Percentiles rank a stretch among this genome's conserved stretches.
Evolutionary conservation across 2,113 vertebrate species (phyloP).

Genomic region (Vulpes vulpes): DNA sequence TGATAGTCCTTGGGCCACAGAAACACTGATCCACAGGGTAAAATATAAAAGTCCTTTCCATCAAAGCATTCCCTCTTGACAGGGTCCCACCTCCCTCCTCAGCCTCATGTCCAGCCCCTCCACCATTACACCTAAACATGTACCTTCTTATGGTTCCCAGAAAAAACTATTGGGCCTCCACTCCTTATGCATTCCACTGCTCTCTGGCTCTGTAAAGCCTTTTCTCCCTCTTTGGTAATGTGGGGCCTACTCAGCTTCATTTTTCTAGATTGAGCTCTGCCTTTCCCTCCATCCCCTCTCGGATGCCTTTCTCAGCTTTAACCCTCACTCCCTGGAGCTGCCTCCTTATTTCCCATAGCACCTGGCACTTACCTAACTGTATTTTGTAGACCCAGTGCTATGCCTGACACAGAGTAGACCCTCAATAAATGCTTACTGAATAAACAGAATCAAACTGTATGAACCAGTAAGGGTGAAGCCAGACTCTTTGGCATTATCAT

Average conservation of each 20-base stretch:
- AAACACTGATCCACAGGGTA: not conserved
- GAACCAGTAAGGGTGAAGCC: not conserved
- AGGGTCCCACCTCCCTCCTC: not conserved
- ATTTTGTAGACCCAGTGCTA: not conserved
- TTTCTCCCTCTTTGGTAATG: not conserved
- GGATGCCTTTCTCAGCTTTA: not conserved
- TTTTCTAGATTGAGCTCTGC: not conserved
- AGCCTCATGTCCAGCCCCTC: not conserved
- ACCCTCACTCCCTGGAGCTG: not conserved
- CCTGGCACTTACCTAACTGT: not conserved
- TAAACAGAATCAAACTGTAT: conserved; percentile 3
- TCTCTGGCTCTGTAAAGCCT: not conserved
- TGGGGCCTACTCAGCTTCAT: not conserved
- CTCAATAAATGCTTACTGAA: conserved; percentile 13
- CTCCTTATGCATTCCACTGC: not conserved
- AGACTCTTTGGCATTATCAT: conserved; percentile 3
- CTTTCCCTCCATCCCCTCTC: not conserved
- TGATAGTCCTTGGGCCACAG: not conserved
- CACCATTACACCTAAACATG: not conserved
- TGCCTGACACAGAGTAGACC: not conserved
- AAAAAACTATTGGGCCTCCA: not conserved
- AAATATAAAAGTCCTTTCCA: not conserved
- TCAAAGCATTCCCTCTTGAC: not conserved
- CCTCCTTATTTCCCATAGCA: not conserved
- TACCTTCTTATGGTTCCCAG: not conserved